These are phyloP conservation scores for Pachyseris speciosa DNA, from an alignment of 64 coral and sea anemone species.

Conservation along the genomic window DNA sequence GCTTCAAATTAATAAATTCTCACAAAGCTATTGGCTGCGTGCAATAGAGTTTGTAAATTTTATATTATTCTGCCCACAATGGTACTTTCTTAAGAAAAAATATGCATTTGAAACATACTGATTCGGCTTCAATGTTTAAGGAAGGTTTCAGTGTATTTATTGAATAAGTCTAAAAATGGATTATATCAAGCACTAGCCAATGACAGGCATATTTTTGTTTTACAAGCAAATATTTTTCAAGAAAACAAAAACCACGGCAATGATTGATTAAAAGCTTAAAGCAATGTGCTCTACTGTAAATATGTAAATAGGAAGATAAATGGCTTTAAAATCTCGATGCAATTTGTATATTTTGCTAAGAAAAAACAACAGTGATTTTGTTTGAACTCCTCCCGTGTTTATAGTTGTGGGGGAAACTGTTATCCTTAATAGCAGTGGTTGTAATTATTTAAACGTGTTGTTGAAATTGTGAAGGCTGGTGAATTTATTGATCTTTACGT, in stretches of 20 bases:
- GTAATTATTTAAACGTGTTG: neutral
- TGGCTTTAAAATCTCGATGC: slow-evolving; percentile 17
- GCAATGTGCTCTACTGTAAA: neutral
- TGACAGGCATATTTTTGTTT: slow-evolving; percentile 48
- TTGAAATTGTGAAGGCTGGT: neutral
- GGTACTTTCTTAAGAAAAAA: too few species aligned
- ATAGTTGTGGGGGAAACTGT: neutral
- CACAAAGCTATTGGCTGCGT: too few species aligned
- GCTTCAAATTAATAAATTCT: too few species aligned
- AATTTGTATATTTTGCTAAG: slow-evolving; percentile 45
- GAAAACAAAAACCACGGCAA: neutral
- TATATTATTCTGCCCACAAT: too few species aligned
- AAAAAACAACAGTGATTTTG: neutral
- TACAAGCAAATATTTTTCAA: slow-evolving; percentile 31
- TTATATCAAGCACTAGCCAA: slow-evolving; percentile 4
- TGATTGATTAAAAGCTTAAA: neutral
- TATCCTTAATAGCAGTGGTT: neutral
- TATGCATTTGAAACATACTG: too few species aligned
- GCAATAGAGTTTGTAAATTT: too few species aligned
- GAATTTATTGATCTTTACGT: neutral
- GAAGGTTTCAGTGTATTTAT: slow-evolving; percentile 33
- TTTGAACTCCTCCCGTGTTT: neutral
- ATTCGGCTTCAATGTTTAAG: neutral
- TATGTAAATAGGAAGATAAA: slow-evolving; percentile 21
- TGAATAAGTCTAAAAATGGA: neutral